Conservation (phyloP, 2,888 invertebrate species). For the Drosophila meridiana region DNA sequence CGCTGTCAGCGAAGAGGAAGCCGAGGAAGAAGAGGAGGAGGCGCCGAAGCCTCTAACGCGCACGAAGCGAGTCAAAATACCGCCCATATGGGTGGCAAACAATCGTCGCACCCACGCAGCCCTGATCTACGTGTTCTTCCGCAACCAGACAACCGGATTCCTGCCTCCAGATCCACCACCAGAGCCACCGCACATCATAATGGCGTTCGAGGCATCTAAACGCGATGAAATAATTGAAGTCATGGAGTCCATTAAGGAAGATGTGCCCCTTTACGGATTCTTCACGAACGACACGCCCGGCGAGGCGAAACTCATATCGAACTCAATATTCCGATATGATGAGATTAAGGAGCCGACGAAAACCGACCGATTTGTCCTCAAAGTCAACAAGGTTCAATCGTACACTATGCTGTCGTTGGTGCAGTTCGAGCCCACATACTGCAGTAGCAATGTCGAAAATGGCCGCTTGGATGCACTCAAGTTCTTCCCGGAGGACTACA, state of each 20-base stretch:
- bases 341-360: conserved; percentile 30
- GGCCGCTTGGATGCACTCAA: conserved; percentile 88
- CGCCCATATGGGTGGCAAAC: conserved; percentile 87
- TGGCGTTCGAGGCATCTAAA: conserved; percentile 89
- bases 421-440: conserved; percentile 89
- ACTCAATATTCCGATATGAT: conserved; percentile 87
- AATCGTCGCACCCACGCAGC: conserved; percentile 87
- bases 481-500: conserved; percentile 88
- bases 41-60: conserved; percentile 59
- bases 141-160: conserved; percentile 84
- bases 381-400: conserved; percentile 88
- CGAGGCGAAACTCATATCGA: conserved; percentile 88
- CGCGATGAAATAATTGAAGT: conserved; percentile 87
- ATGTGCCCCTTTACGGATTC: conserved; percentile 89
- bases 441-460: conserved; percentile 88
- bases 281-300: conserved; percentile 88
- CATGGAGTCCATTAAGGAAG: conserved; percentile 85
- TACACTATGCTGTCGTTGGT: conserved; percentile 88
- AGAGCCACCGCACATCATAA: conserved; percentile 88
- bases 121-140: conserved; percentile 86
- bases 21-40: conserved; percentile 55
- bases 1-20: conserved; percentile 46
- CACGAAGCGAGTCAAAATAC: conserved; percentile 82
- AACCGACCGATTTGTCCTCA: conserved; percentile 89
- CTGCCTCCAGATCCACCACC: conserved; percentile 87